Base-by-base conservation (phyloP, 2,888 invertebrate genomes). In the Trissolcus brochymenae region DNA sequence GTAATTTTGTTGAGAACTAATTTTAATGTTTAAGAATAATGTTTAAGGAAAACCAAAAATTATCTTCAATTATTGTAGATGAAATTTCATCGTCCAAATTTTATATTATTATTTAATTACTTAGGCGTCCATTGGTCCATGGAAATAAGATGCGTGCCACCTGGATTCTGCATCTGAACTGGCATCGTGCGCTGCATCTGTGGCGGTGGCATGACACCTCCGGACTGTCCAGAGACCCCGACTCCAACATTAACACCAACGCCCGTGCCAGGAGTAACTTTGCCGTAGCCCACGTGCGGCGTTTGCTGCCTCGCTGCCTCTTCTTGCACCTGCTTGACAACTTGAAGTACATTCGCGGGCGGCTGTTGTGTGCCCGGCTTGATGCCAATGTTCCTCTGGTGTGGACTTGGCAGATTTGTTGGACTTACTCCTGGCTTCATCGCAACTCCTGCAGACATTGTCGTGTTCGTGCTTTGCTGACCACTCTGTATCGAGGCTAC, bases 301-400 rank as follows among this genome's bases (percentile, higher is more conserved):
- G 94, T 94, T 87, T 95, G 96, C 87, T 97, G 96, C 53, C 96
- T 91, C 7, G 96, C 96, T 60, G 96, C 97, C 87, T 96, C 96
- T 86, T 96, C 97, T 88, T 97, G 97, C 3, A 97, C 95, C 91
- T 95, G 95, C 84, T 94, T 95, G 64, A 95, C 92, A 73, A 94
- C 95, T 90, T 96, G 96, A 83, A 96, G 92, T 60, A 96, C 96
- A 87, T 95, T 95, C 4, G 94, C 93, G 9, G 94, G 93, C 9
- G 95, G 94, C 13, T 93, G 93, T 85, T 94, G 94, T 0, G 93
- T 92, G 3, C 93, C 93, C 1, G 94, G 94, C 74, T 93, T 93
- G 86, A 93, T 90, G 19, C 93, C 93, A 75, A 92, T 91, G 25
- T 92, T 92, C 50, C 91, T 90, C 76, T 91, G 92, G 84, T 92